Percentiles rank a stretch among this genome's conserved stretches.
These are phyloP conservation scores for Anguilla marmorata DNA, from an alignment of 2,797 vertebrate species.

Conservation along the genomic window DNA sequence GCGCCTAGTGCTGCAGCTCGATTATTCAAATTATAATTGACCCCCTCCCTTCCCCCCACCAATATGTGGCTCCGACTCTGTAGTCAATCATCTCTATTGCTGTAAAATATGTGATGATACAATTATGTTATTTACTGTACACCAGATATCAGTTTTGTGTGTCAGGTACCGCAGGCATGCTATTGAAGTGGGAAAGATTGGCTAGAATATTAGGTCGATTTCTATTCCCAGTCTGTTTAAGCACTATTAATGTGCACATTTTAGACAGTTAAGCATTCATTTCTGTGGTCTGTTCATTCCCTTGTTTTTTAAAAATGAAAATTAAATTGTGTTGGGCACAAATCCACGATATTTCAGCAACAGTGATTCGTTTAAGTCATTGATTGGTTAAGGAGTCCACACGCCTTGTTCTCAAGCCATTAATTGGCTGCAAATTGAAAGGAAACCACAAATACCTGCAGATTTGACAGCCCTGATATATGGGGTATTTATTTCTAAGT, in stretches of 20 bases:
- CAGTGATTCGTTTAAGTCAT: no score
- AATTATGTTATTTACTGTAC: conserved; percentile 88
- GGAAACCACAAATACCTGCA: no score
- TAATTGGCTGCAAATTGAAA: no score
- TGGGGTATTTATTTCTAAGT: no score
- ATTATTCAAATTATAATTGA: conserved; percentile 99
- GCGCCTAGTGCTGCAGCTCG: conserved; percentile 85
- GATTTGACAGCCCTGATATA: no score
- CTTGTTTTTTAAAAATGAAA: conserved; percentile 56
- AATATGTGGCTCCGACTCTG: conserved; percentile 92
- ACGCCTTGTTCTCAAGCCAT: no score
- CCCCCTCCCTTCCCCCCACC: conserved; percentile 77
- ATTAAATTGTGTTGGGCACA: no score
- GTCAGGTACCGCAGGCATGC: conserved; percentile 84
- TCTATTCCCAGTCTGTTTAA: conserved; percentile 84
- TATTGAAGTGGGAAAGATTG: conserved; percentile 72
- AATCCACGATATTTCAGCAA: no score
- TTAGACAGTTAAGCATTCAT: conserved; percentile 65
- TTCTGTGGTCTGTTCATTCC: conserved; percentile 60
- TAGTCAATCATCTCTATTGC: conserved; percentile 95
- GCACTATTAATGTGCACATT: conserved; percentile 73
- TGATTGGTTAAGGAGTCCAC: no score
- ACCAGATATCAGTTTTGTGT: conserved; percentile 94
- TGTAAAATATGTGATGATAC: conserved; percentile 92
- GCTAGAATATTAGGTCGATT: conserved; percentile 85